These are phyloP conservation scores for Drosophila paulistorum DNA, from an alignment of 1,140 invertebrate species.

Conservation along the genomic window DNA sequence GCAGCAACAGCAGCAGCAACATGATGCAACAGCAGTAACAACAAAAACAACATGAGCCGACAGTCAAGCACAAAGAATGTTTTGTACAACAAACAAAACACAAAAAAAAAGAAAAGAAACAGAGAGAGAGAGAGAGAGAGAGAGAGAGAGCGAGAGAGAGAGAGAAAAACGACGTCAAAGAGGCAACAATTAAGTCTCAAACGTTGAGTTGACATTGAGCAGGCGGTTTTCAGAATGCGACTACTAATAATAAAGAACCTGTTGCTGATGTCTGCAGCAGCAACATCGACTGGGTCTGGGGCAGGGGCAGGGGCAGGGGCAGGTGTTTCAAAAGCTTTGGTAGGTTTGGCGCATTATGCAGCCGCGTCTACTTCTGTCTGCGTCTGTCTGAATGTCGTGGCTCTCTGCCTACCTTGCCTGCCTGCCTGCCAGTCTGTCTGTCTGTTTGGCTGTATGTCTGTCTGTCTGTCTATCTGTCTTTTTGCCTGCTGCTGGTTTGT, in stretches of 20 bases:
- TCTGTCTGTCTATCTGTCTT: constrained; percentile 32
- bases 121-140: neutral
- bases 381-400: constrained; percentile 35
- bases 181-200: constrained; percentile 80
- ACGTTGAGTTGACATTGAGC: constrained; percentile 80
- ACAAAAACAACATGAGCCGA: constrained; percentile 66
- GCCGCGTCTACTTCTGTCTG: constrained; percentile 48
- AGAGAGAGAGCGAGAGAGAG: neutral
- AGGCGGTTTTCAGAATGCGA: constrained; percentile 80
- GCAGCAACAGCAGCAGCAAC: constrained; percentile 40
- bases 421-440: constrained; percentile 14
- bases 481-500: constrained; percentile 43
- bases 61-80: constrained; percentile 73
- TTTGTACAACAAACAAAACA: constrained; percentile 33
- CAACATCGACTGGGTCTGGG: neutral
- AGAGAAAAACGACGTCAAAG: constrained; percentile 57
- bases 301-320: constrained; percentile 36
- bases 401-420: constrained; percentile 1
- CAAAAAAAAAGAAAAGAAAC: constrained; percentile 16
- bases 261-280: constrained; percentile 49
- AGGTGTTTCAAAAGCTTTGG: constrained; percentile 47
- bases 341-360: constrained; percentile 73
- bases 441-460: constrained; percentile 27
- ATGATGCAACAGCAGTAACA: constrained; percentile 62
- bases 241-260: constrained; percentile 82